Conservation (phyloP, 2,113 vertebrate species). For the Eidolon helvum region DNA sequence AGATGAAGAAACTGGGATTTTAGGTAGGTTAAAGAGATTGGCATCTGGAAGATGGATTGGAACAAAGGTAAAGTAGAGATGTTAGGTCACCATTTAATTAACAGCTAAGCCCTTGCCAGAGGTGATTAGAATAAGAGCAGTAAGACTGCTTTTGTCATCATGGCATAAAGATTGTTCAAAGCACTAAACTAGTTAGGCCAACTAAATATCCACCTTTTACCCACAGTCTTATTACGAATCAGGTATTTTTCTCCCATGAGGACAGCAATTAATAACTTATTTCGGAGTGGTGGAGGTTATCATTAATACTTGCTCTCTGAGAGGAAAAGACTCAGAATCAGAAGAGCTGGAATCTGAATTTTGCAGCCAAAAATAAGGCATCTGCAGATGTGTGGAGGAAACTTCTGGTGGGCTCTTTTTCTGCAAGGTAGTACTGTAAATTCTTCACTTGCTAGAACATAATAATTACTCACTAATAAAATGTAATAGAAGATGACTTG, state of each 20-base stretch:
- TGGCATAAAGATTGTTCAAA: background rate
- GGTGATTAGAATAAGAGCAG: background rate
- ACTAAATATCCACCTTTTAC: background rate
- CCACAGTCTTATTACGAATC: background rate
- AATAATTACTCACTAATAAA: conserved; percentile 59
- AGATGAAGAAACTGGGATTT: background rate
- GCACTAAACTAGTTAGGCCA: background rate
- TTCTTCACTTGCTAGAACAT: conserved; percentile 17
- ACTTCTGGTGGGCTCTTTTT: background rate
- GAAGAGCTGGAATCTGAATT: background rate
- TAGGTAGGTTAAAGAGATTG: background rate
- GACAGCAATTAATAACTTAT: background rate
- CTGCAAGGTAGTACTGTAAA: background rate
- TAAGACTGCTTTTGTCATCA: background rate
- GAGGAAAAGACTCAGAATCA: background rate
- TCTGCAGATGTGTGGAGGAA: background rate
- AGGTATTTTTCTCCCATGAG: background rate
- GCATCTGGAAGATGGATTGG: background rate
- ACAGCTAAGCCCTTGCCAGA: rapidly evolving
- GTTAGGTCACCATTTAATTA: background rate
- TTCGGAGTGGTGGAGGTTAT: background rate
- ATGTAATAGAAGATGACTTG: conserved; percentile 47
- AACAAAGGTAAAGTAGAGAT: background rate
- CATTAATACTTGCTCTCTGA: background rate
- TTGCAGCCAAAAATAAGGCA: background rate